These are phyloP conservation scores for Gadus macrocephalus DNA, from an alignment of 2,113 vertebrate genomes.

Conservation along the genomic window DNA sequence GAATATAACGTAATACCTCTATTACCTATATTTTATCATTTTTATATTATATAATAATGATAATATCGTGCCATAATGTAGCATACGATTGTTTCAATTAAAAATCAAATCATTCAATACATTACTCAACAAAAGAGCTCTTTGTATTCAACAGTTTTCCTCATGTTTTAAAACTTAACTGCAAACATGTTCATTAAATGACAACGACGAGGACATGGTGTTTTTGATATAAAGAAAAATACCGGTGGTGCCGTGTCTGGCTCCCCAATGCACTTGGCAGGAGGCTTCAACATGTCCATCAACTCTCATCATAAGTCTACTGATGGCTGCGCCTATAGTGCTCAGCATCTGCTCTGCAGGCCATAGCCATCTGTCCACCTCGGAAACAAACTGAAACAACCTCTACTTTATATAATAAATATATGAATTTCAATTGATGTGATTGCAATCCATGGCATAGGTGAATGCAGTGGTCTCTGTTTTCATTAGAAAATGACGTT, in stretches of 20 bases:
- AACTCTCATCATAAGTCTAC: not conserved
- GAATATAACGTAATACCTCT: too few species aligned
- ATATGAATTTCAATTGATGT: not conserved
- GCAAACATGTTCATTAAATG: too few species aligned
- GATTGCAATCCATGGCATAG: not conserved
- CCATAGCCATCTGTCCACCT: constrained; percentile 35
- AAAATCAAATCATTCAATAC: too few species aligned
- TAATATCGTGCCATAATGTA: too few species aligned
- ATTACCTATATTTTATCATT: too few species aligned
- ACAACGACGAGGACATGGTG: too few species aligned
- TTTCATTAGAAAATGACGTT: too few species aligned
- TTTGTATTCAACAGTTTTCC: too few species aligned
- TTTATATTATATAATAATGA: too few species aligned
- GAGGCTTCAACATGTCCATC: not conserved
- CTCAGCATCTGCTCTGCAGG: constrained; percentile 36
- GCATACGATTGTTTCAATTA: too few species aligned
- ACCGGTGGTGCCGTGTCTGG: not conserved
- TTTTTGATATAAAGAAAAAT: constrained; percentile 2
- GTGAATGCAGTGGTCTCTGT: not conserved
- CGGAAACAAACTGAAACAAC: not conserved
- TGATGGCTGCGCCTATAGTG: not conserved
- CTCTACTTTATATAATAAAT: constrained; percentile 31
- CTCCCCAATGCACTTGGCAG: not conserved
- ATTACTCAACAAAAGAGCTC: too few species aligned
- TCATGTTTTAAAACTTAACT: too few species aligned